Evolutionary conservation across 1,140 invertebrate species (phyloP), one percentile per base, ranked within the genome.

Genomic region (Caenorhabditis inopinata): DNA sequence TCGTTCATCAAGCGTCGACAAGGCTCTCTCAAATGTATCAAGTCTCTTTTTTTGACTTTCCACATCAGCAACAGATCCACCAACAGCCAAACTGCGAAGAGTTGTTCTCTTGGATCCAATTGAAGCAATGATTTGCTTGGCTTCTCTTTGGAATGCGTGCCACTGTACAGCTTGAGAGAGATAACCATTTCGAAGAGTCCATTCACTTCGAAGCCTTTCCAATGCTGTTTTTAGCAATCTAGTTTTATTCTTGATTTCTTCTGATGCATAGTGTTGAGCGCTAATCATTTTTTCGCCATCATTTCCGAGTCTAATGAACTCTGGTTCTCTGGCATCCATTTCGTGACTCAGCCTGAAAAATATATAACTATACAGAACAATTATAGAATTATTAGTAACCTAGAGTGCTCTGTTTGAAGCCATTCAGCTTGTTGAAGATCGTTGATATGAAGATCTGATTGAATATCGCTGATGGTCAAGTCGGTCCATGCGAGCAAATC

Each of bases 101-200:
- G 84, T 83, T 62, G 93, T 94, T 90, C 96, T 95, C 89, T 98
- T 96, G 7, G 93, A 92, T 29, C 92, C 92, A 79, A 94, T 95
- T 2, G 95, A 91, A 83, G 94, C 93, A 85, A 97, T 94, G 25
- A 98, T 91, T 89, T 96, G 94, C 87, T 96, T 95, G 14, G 94
- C 94, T 90, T 98, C 96, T 35, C 96, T 91, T 51, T 97, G 90
- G 92, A 98, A 98, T 87, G 95, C 94, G 87, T 97, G 95, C 75
- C 96, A 90, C 88, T 98, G 95, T 81, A 96, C 95, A 51, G 97
- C 91, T 89, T 99, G 96, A 89, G 97, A 94, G 25, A 98, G 90
- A 85, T 94, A 93, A 2, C 96, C 92, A 88, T 95, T 94, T 85
- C 95, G 94, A 27, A 93, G 92, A 76, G 94, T 93, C 94, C 95